Evolutionary conservation across 2,797 vertebrate species (phyloP).

Genomic region (Lateolabrax maculatus): DNA sequence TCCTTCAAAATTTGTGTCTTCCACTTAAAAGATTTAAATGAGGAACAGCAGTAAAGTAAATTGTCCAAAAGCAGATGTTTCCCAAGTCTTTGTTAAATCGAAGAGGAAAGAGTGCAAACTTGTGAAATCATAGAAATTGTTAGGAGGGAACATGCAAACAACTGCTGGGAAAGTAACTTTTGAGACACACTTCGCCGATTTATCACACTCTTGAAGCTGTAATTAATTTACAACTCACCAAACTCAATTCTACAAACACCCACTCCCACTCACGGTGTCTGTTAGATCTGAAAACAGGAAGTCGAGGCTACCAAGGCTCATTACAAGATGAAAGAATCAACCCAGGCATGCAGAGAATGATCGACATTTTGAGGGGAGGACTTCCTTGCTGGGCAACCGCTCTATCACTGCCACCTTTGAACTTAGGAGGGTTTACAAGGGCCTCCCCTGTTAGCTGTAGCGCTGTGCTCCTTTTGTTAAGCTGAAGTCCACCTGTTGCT

Average conservation of each 20-base stretch:
- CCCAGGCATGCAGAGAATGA: constrained; percentile 74
- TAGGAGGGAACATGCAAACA: constrained; percentile 36
- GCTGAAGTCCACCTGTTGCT: constrained; percentile 74
- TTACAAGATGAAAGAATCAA: constrained; percentile 48
- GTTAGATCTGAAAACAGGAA: constrained; percentile 41
- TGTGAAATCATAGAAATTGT: constrained; percentile 37
- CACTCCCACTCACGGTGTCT: background rate
- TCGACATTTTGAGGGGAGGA: constrained; percentile 70
- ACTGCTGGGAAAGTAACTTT: background rate
- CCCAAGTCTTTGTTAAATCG: constrained; percentile 4
- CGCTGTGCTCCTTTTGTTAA: constrained; percentile 58
- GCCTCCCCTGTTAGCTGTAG: constrained; percentile 43
- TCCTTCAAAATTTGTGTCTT: constrained; percentile 8
- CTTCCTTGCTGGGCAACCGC: constrained; percentile 69
- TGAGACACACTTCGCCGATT: constrained; percentile 5
- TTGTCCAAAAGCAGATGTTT: constrained; percentile 6
- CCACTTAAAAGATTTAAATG: constrained; percentile 14
- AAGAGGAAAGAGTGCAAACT: constrained; percentile 18
- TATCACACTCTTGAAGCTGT: constrained; percentile 12
- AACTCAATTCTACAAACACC: constrained; percentile 5
- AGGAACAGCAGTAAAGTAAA: constrained; percentile 14
- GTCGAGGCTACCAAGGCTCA: constrained; percentile 17
- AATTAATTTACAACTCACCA: constrained; percentile 29
- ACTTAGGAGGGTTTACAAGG: constrained; percentile 72
- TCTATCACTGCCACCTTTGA: constrained; percentile 84